Base-by-base conservation (phyloP, 1,140 invertebrate genomes). In the Zeugodacus cucurbitae region DNA sequence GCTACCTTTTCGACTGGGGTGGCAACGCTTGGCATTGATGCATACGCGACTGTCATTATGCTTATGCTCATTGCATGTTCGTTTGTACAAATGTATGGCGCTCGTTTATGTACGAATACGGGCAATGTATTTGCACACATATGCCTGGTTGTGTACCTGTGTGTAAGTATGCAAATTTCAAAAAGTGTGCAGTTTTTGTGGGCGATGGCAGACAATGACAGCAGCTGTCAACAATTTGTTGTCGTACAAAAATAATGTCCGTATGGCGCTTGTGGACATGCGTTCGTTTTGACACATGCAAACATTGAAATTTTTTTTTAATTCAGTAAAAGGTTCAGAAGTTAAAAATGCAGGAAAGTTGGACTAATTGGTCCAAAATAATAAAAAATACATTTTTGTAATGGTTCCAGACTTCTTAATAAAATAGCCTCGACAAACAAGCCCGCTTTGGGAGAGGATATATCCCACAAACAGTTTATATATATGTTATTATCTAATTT, bases 181-280 rank as follows among this genome's bases (percentile, higher is more conserved):
- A 82, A 82, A 54, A 82, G 74, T 48, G 11, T 7, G 74, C 74
- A 3, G 44, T 41, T 26, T 48, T 44, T 82, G 74, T 82, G 74
- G 74, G 74, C 74, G 74, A 44, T 82, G 74, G 74, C 74, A 82
- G 74, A 82, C 74, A 82, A 82, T 82, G 74, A 82, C 74, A 82
- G 74, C 74, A 44, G 74, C 74, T 82, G 74, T 82, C 74, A 82
- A 48, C 74, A 82, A 82, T 82, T 82, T 82, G 74, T 44, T 82
- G 74, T 41, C 26, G 41, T 34, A 41, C 37, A 48, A 48, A n/a
- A 82, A 62, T 34, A 82, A n/a, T 82, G 74, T n/a, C 22, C 74
- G 10, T 8, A n/a, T 82, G 44, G 74, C 34, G 74, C 37, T n/a
- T 82, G 11, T n/a, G 37, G 17, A 17, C 10, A 74, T 44, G 34